A percentile compares a stretch with the other conserved stretches of the same genome.
Conservation (phyloP, 2,797 vertebrate genomes). For the Capromys pilorides region DNA sequence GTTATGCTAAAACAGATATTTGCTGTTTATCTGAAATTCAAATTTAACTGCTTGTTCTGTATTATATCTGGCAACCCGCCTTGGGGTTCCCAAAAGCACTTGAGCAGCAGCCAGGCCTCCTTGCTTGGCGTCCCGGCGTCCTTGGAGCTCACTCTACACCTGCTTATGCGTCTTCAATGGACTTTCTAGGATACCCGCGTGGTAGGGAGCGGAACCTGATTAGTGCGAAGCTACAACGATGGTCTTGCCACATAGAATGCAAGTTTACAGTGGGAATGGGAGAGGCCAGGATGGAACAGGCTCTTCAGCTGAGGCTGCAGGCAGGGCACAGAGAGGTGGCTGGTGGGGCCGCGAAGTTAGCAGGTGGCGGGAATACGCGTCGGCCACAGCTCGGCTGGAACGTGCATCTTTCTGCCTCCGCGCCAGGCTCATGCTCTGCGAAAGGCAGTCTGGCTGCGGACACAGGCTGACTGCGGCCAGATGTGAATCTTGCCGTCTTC, state of each 20-base stretch:
- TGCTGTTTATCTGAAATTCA: conserved; percentile 56
- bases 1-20: background rate
- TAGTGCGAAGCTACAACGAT: background rate
- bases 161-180: conserved; percentile 19
- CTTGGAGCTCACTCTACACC: background rate
- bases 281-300: background rate
- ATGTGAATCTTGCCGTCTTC: conserved; percentile 15
- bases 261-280: conserved; percentile 39
- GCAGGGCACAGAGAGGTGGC: conserved; percentile 8
- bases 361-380: conserved; percentile 34
- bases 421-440: conserved; percentile 22
- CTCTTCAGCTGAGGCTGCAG: conserved; percentile 11
- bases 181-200: conserved; percentile 43
- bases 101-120: conserved; percentile 35
- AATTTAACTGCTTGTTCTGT: background rate
- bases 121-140: background rate
- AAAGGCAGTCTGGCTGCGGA: background rate
- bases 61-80: background rate
- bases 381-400: conserved; percentile 3
- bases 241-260: background rate
- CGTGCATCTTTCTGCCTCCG: conserved; percentile 2
- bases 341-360: background rate
- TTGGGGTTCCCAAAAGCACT: background rate
- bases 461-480: conserved; percentile 39
- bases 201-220: background rate